These are phyloP conservation scores for Stenichneumon culpator DNA, from an alignment of 2,888 invertebrate genomes.

Conservation along the genomic window DNA sequence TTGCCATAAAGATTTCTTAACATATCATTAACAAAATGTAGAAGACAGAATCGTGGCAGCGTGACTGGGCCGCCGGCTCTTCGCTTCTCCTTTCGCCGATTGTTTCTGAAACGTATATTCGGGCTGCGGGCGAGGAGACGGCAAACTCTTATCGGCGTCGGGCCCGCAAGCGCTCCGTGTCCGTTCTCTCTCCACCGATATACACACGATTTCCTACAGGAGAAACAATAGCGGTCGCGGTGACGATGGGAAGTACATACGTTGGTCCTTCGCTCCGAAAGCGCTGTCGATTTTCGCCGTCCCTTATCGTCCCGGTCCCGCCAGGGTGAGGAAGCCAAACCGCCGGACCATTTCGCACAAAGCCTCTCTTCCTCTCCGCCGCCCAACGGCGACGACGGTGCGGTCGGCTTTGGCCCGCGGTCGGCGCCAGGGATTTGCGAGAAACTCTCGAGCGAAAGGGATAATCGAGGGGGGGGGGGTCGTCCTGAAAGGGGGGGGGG, in stretches of 20 bases:
- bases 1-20: no score
- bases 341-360: neutral
- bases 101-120: no score
- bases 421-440: neutral
- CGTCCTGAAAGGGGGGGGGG: neutral
- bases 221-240: slow-evolving; percentile 57
- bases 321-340: neutral
- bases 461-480: neutral
- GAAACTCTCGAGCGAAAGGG: slow-evolving; percentile 4
- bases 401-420: slow-evolving; percentile 1
- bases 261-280: slow-evolving; percentile 1
- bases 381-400: neutral
- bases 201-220: slow-evolving; percentile 36
- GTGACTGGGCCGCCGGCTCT: no score
- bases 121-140: neutral
- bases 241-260: slow-evolving; percentile 9
- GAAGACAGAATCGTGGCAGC: no score
- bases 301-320: neutral
- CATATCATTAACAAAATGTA: no score
- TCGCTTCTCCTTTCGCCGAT: no score
- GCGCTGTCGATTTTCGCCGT: slow-evolving; percentile 11
- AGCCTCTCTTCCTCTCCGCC: neutral
- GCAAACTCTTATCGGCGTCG: neutral
- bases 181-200: neutral
- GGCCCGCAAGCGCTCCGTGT: neutral